Evolutionary conservation across 1,140 invertebrate species (phyloP), one percentile per base, ranked within the genome.

Genomic region (Zaprionus ornatus): DNA sequence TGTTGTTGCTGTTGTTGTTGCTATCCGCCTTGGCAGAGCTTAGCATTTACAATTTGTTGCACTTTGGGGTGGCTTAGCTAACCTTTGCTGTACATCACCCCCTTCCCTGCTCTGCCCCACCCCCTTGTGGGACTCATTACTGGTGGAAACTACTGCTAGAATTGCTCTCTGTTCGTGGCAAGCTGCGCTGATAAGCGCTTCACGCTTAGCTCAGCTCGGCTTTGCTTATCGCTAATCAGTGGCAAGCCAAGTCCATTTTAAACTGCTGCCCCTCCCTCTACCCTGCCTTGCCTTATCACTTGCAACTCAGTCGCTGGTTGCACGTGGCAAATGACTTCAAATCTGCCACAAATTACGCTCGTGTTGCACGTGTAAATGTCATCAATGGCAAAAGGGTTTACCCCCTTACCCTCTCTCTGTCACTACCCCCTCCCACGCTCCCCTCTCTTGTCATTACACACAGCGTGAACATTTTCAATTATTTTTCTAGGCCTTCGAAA

Each of bases 151-250:
- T 32, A 32, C 9, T 32, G 9, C 29, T 32, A 9, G 29, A 32
- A 32, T 32, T 32, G 29, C 29, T 32, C 2, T 10, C 29, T 32
- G 29, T 32, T 29, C 52, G 52, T 45, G 60, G 7, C 19, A 42
- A 3, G 72, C 56, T 42, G 3, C 60, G 72, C 74, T 65, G 84
- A 88, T 87, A 87, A 88, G 73, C 63, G 80, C 76, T 40, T 62
- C 69, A 48, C 54, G 71, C 79, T 87, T 88, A 67, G 84, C 61
- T 57, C 23, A n/a, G 29, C 35, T 70, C 37, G 35, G 35, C 55
- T 63, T 1, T 6, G 35, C 59, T 29, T 50, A 37, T 7, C 40
- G 62, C 35, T 79, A 84, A 84, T 83, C 81, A 77, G 72, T 61
- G 5, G 60, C 45, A 57, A 62, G 56, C 63, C 40, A 56, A 71